Base-by-base conservation (phyloP, 2,888 invertebrate genomes). In the Athalia rosae region DNA sequence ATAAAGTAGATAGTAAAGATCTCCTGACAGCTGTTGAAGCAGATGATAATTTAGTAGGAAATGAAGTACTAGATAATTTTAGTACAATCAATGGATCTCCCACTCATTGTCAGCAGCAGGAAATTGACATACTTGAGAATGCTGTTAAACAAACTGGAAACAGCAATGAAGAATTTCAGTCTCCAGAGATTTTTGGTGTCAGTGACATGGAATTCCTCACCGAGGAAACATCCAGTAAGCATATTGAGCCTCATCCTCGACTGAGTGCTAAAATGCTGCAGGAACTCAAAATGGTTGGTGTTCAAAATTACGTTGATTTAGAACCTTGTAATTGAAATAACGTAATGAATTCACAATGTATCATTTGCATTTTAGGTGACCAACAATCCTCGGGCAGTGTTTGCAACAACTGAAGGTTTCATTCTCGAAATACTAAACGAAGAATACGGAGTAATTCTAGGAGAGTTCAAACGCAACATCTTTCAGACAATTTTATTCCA, bases 401-500 rank as follows among this genome's bases (percentile, higher is more conserved):
- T 85, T 71, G 77, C 82, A 4, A 78, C 64, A 15, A 86, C 86
- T 4, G 74, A 79, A 69, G 86, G 86, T 47, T 81, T 79, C 8
- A 80, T 86, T 15, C 45, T 85, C 41, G 66, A 81, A 0, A 77
- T 83, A 56, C 62, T 85, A 13, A 80, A 82, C 77, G 83, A 85
- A 59, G 84, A 87, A 48, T 85, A 82, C 76, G 87, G 84, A 4
- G 76, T 86, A 4, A 79, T 86, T 45, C 78, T 86, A 7, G 85
- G 84, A 15, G 79, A 82, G 64, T 81, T 85, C 43, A 80, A 81
- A 41, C 69, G 62, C 2, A 86, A 86, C 79, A 61, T 80, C 9
- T 85, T 82, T 79, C 81, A 85, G 59, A 81, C 83, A 6, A 79
- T 87, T 9, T 71, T 87, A 7, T 86, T 87, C 78, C 84, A 86